A percentile compares a stretch with the other conserved stretches of the same genome.
Evolutionary conservation across 2,888 invertebrate genomes (phyloP).

Genomic region (Ectobius pallidus): DNA sequence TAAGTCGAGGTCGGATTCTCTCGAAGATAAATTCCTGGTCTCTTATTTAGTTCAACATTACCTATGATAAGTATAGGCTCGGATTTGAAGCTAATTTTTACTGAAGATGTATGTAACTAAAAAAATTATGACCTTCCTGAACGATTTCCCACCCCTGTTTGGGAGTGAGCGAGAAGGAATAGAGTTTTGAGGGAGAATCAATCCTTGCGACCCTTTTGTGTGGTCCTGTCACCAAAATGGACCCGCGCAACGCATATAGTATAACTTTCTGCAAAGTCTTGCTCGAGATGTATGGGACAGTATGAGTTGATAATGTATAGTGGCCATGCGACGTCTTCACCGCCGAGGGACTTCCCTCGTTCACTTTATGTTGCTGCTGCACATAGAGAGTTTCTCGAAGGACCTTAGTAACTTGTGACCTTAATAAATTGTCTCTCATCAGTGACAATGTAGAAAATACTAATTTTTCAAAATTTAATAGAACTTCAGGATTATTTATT

Average conservation of each 20-base stretch:
- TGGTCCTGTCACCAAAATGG: conserved; percentile 30
- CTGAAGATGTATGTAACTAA: too few species aligned
- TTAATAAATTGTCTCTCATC: not conserved
- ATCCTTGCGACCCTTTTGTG: conserved; percentile 26
- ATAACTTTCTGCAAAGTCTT: conserved; percentile 22
- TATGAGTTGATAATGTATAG: conserved; percentile 24
- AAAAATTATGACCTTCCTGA: too few species aligned
- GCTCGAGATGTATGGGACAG: conserved; percentile 26
- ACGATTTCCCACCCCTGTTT: not conserved
- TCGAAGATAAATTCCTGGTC: too few species aligned
- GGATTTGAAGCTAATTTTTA: too few species aligned
- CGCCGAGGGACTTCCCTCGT: not conserved
- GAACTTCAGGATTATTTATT: too few species aligned
- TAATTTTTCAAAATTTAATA: too few species aligned
- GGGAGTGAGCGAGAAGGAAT: not conserved
- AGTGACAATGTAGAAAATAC: not conserved
- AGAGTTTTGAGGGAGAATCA: conserved; percentile 22
- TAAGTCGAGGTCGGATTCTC: too few species aligned
- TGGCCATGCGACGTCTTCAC: conserved; percentile 19
- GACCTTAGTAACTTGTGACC: not conserved
- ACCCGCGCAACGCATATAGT: conserved; percentile 17
- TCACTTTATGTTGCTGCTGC: conserved; percentile 6
- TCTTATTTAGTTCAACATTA: too few species aligned
- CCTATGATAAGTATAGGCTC: too few species aligned
- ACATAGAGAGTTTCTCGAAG: not conserved